Conservation (phyloP, 2,888 invertebrate species). For the Vannuccia rotundouncinata region DNA sequence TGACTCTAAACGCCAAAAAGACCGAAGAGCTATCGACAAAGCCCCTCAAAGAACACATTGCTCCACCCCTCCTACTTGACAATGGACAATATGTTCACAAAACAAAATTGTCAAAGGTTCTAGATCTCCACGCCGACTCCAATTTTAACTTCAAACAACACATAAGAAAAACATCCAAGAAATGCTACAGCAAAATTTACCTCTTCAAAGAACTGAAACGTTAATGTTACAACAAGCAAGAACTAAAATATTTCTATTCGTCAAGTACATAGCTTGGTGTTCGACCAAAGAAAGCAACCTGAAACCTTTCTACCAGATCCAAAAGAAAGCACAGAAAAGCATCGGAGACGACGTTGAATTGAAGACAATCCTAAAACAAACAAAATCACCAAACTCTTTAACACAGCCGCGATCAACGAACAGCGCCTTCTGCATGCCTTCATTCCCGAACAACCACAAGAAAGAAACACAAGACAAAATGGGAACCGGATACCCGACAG, state of each 20-base stretch:
- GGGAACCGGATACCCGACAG: not conserved
- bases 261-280: not conserved
- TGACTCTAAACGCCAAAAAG: constrained; percentile 8
- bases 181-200: constrained; percentile 12
- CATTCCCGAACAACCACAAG: constrained; percentile 12
- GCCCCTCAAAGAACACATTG: constrained; percentile 4
- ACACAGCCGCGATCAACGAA: not conserved
- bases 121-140: constrained; percentile 7
- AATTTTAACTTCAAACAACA: constrained; percentile 23
- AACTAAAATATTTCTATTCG: constrained; percentile 18
- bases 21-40: constrained; percentile 24
- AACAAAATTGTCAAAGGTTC: constrained; percentile 26
- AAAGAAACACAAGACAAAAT: constrained; percentile 6
- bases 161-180: constrained; percentile 11
- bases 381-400: constrained; percentile 16
- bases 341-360: constrained; percentile 9
- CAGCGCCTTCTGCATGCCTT: constrained; percentile 2
- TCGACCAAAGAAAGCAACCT: constrained; percentile 19
- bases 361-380: not conserved
- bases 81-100: constrained; percentile 20
- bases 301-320: not conserved
- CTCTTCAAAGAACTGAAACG: constrained; percentile 18
- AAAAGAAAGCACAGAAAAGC: constrained; percentile 18
- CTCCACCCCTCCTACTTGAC: constrained; percentile 3
- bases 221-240: not conserved